Evolutionary conservation across 2,797 vertebrate species (phyloP).

Genomic region (Scomberomorus guttatus): DNA sequence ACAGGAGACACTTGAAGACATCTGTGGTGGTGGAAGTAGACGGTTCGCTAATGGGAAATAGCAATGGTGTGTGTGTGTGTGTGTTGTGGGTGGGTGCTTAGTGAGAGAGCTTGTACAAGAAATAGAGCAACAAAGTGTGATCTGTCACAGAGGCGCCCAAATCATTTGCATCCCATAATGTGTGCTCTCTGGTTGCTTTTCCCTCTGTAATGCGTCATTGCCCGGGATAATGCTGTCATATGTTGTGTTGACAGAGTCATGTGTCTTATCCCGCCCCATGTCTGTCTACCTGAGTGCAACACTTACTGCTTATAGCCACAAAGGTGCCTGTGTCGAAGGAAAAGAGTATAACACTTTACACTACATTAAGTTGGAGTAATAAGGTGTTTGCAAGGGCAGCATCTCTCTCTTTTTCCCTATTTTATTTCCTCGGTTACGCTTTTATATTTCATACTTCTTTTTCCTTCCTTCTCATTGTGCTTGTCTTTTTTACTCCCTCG

Average conservation of each 20-base stretch:
- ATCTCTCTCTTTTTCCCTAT: constrained; percentile 21
- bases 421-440: constrained; percentile 33
- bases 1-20: constrained; percentile 26
- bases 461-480: constrained; percentile 10
- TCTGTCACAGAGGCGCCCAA: constrained; percentile 52
- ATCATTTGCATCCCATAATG: constrained; percentile 75
- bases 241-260: constrained; percentile 83
- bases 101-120: constrained; percentile 32
- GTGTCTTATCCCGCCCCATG: constrained; percentile 62
- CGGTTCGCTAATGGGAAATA: constrained; percentile 34
- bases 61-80: constrained; percentile 15
- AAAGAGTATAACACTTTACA: constrained; percentile 71
- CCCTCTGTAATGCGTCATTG: constrained; percentile 80
- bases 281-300: constrained; percentile 68
- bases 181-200: constrained; percentile 57
- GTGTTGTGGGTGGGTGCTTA: constrained; percentile 8
- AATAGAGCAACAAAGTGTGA: constrained; percentile 49
- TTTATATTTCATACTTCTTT: constrained; percentile 30
- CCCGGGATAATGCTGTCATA: constrained; percentile 84
- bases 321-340: constrained; percentile 40
- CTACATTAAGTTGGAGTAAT: constrained; percentile 74
- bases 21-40: neutral
- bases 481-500: constrained; percentile 2
- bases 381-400: constrained; percentile 54
- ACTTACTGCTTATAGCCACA: constrained; percentile 66